phyloP scores from a whole-genome alignment of 2,888 invertebrate species.

The Apodemia mormo region DNA sequence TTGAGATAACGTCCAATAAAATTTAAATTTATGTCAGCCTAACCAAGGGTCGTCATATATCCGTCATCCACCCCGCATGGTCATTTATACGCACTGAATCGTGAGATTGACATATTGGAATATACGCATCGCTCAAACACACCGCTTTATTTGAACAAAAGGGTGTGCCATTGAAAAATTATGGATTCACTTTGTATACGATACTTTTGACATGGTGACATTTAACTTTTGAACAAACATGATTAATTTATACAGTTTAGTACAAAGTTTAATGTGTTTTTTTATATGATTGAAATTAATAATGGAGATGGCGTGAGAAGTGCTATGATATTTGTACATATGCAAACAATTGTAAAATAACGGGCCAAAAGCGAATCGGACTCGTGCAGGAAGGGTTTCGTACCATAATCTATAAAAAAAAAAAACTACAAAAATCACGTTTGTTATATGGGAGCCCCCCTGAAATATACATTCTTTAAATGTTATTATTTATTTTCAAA shows the following conservation, averaged over 20 bases:
- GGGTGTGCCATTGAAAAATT: slow-evolving; percentile 59
- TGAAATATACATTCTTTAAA: no score
- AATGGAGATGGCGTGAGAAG: neutral
- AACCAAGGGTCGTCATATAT: slow-evolving; percentile 30
- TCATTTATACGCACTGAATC: slow-evolving; percentile 56
- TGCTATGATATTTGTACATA: no score
- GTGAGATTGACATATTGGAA: slow-evolving; percentile 64
- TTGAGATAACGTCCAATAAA: slow-evolving; percentile 26
- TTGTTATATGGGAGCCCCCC: no score
- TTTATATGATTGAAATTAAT: neutral
- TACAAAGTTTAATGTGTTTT: neutral
- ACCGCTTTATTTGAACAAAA: slow-evolving; percentile 54
- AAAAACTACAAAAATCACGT: no score
- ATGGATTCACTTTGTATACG: slow-evolving; percentile 52
- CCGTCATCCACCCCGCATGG: slow-evolving; percentile 45
- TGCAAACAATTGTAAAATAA: no score
- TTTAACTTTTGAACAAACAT: neutral
- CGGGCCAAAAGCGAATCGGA: no score
- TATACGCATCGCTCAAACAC: slow-evolving; percentile 54
- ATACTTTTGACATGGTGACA: neutral
- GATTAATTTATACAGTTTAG: neutral
- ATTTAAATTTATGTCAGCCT: slow-evolving; percentile 36
- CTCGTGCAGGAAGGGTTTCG: no score
- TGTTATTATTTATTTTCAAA: no score
- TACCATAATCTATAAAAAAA: no score